These are phyloP conservation scores for Menidia menidia DNA, from an alignment of 2,797 vertebrate genomes.

Conservation along the genomic window DNA sequence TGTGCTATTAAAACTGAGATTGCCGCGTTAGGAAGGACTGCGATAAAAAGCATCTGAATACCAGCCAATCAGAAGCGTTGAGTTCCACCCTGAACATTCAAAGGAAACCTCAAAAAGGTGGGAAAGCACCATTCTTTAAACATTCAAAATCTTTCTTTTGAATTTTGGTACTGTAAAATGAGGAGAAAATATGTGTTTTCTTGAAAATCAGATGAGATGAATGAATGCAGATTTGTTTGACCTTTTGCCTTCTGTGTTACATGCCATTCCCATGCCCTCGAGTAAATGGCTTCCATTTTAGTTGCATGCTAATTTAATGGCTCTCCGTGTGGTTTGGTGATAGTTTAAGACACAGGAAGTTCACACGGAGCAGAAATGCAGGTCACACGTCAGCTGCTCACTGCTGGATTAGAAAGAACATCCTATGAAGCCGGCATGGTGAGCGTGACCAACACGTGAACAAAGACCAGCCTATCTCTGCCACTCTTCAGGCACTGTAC, in stretches of 20 bases:
- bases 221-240: neutral
- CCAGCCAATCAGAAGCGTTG: neutral
- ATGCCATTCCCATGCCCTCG: constrained; percentile 9
- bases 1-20: neutral
- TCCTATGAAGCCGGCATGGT: constrained; percentile 68
- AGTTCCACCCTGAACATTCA: no score
- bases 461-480: constrained; percentile 71
- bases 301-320: constrained; percentile 26
- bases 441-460: constrained; percentile 68
- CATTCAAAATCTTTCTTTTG: no score
- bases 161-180: neutral
- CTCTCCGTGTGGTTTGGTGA: constrained; percentile 30
- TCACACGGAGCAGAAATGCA: constrained; percentile 73
- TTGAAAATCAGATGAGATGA: neutral
- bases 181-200: neutral
- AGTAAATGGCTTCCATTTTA: constrained; percentile 23
- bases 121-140: no score
- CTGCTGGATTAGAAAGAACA: constrained; percentile 77
- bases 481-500: constrained; percentile 48
- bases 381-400: constrained; percentile 78
- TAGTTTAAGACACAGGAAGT: constrained; percentile 71
- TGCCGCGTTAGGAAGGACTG: neutral
- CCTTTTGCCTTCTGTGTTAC: constrained; percentile 25
- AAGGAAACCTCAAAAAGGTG: no score
- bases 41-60: neutral